phyloP scores from a whole-genome alignment of 2,797 vertebrate species.

The Ctenopoma multispine region DNA sequence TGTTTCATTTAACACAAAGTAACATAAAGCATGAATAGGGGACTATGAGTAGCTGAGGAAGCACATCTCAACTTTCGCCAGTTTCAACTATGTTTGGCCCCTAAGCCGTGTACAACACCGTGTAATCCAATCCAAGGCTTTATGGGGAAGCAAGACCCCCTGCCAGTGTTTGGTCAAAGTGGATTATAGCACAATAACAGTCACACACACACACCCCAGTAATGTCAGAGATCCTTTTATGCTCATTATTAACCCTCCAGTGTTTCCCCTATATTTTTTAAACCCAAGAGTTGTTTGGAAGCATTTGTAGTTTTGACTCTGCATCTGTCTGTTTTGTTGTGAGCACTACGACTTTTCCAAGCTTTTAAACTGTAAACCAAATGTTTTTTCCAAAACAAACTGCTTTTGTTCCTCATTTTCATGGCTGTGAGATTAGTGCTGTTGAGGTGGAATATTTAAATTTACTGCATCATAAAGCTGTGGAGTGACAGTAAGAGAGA shows the following conservation, averaged over 20 bases:
- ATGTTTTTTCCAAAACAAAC: neutral
- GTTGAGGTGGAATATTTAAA: no score
- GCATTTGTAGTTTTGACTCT: neutral
- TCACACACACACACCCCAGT: constrained; percentile 13
- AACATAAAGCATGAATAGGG: neutral
- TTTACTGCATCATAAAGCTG: no score
- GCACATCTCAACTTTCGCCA: constrained; percentile 38
- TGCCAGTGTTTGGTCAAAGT: constrained; percentile 51
- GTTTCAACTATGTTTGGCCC: constrained; percentile 51
- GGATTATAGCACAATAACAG: constrained; percentile 66
- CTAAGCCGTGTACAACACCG: constrained; percentile 44
- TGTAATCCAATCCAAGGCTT: constrained; percentile 71
- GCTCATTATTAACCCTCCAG: constrained; percentile 17
- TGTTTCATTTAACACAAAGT: constrained; percentile 8
- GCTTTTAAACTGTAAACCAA: constrained; percentile 1
- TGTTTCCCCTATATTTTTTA: constrained; percentile 15
- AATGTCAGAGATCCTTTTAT: constrained; percentile 8
- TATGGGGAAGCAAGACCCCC: constrained; percentile 47
- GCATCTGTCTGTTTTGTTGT: constrained; percentile 42
- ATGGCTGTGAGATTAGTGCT: neutral
- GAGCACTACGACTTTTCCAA: neutral
- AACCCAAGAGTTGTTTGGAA: neutral
- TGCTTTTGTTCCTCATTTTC: neutral
- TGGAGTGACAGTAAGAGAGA: neutral
- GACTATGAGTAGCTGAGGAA: constrained; percentile 6